Conservation (phyloP, 2,797 vertebrate species). For the Anguilla pacifica region DNA sequence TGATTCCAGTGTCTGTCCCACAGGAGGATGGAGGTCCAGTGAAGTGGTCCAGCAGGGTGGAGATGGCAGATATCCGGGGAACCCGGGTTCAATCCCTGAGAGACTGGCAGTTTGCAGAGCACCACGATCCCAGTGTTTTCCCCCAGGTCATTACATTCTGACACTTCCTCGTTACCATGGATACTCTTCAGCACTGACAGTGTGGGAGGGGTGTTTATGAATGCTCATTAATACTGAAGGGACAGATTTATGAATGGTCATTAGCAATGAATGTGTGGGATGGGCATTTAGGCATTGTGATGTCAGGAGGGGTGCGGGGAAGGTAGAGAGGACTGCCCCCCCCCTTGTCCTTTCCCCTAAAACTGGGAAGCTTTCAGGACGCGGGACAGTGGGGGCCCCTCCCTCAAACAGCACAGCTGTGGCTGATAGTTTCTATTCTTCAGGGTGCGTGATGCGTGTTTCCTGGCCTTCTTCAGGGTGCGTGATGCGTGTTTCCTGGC, state of each 20-base stretch:
- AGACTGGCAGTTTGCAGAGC: constrained; percentile 83
- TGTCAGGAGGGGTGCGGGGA: too few relatives aligned
- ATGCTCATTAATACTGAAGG: not conserved
- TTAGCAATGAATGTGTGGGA: not conserved
- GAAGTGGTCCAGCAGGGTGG: constrained; percentile 39
- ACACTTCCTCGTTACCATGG: not conserved
- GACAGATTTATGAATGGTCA: too few relatives aligned
- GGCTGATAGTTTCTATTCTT: too few relatives aligned
- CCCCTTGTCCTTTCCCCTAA: too few relatives aligned
- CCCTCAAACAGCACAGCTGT: too few relatives aligned
- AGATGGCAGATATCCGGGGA: constrained; percentile 73
- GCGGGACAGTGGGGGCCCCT: too few relatives aligned
- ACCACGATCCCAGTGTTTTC: constrained; percentile 75
- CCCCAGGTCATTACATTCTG: constrained; percentile 75
- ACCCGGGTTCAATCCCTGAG: constrained; percentile 74
- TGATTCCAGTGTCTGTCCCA: not conserved
- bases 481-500: not conserved
- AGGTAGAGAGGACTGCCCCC: too few relatives aligned
- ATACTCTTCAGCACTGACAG: not conserved
- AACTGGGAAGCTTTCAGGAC: too few relatives aligned
- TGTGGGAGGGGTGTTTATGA: not conserved
- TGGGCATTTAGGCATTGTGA: too few relatives aligned
- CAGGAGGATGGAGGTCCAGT: not conserved
- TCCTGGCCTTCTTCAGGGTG: not conserved
- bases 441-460: not conserved